Percentiles rank a stretch among this genome's conserved stretches.
These are phyloP conservation scores for Syngnathus acus DNA, from an alignment of 2,797 vertebrate genomes.

Conservation along the genomic window DNA sequence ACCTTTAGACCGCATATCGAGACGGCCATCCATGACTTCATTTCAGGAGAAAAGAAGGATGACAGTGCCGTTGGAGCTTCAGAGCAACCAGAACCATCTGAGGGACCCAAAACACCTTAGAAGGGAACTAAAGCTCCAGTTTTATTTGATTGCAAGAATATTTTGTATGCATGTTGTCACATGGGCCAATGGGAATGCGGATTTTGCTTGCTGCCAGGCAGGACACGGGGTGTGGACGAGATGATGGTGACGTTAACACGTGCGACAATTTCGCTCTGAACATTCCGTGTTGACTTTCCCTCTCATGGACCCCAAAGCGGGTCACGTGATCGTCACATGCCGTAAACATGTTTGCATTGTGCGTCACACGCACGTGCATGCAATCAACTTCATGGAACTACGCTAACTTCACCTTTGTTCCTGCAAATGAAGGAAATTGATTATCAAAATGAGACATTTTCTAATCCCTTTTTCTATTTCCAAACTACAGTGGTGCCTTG, in stretches of 20 bases:
- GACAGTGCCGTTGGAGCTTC: slow-evolving; percentile 55
- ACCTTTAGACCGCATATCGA: slow-evolving; percentile 97
- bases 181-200: no score
- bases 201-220: not conserved
- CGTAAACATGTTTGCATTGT: no score
- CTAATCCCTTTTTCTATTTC: no score
- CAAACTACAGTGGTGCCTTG: no score
- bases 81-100: slow-evolving; percentile 77
- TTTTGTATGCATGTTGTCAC: no score
- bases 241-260: not conserved
- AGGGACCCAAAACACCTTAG: slow-evolving; percentile 82
- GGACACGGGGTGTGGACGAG: not conserved
- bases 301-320: slow-evolving; percentile 16
- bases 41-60: slow-evolving; percentile 84
- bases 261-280: not conserved
- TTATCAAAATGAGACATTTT: no score
- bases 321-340: slow-evolving; percentile 22
- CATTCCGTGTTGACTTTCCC: slow-evolving; percentile 3
- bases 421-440: no score
- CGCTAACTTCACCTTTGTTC: no score
- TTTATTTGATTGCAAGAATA: no score
- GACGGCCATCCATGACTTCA: slow-evolving; percentile 91
- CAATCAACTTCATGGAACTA: no score
- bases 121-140: slow-evolving; percentile 44
- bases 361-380: no score